phyloP scores from a whole-genome alignment of 2,113 vertebrate species.

The Hemicordylus capensis region DNA sequence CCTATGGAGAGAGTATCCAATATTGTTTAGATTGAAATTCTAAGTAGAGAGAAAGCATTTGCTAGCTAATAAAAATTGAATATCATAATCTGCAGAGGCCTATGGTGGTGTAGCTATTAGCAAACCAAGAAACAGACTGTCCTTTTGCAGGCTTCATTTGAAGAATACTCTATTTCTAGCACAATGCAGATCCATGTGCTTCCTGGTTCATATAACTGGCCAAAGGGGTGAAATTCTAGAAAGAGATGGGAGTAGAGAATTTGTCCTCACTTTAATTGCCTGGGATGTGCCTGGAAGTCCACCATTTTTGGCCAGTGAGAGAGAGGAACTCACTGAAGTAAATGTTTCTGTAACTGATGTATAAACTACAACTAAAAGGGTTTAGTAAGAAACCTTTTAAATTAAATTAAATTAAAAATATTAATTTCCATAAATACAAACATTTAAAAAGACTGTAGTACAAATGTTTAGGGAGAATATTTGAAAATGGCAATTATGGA shows the following conservation, averaged over 20 bases:
- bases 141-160: background rate
- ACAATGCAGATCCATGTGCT: background rate
- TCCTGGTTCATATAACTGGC: background rate
- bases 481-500: too few relatives aligned
- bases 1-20: constrained; percentile 66
- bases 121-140: background rate
- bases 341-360: too few relatives aligned
- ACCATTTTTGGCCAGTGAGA: background rate
- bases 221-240: background rate
- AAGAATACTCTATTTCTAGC: background rate
- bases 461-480: too few relatives aligned
- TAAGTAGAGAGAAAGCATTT: background rate
- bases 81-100: background rate
- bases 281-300: too few relatives aligned
- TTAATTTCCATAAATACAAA: too few relatives aligned
- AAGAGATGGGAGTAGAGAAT: background rate
- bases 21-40: background rate
- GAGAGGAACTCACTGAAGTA: background rate
- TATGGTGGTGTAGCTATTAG: background rate
- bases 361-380: too few relatives aligned
- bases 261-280: background rate
- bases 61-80: constrained; percentile 2
- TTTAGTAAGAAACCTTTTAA: background rate
- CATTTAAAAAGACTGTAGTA: too few relatives aligned
- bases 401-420: too few relatives aligned